Percentiles rank a stretch among this genome's conserved stretches.
These are phyloP conservation scores for Drosophila teissieri DNA, from an alignment of 1,140 invertebrate genomes.

Conservation along the genomic window DNA sequence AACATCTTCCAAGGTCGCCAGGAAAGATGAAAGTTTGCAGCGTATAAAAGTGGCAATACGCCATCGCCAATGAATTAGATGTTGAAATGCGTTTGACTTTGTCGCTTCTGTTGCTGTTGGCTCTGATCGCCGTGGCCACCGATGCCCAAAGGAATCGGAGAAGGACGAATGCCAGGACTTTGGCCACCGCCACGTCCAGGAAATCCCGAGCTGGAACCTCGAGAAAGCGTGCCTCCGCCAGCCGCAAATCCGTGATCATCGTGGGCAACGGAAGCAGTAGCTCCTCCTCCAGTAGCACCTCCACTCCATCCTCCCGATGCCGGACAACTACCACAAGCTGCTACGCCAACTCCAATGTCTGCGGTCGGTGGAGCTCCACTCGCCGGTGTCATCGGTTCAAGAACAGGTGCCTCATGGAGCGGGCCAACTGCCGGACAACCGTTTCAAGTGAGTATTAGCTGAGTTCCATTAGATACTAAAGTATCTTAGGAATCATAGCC, in stretches of 20 bases:
- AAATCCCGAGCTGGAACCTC: neutral
- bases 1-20: slow-evolving; percentile 32
- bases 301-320: slow-evolving; percentile 34
- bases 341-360: slow-evolving; percentile 22
- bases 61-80: neutral
- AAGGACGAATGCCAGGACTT: neutral
- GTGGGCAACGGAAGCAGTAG: slow-evolving; percentile 3
- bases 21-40: neutral
- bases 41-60: slow-evolving; percentile 30
- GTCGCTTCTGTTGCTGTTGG: slow-evolving; percentile 30
- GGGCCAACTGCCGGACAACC: slow-evolving; percentile 25
- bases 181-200: neutral
- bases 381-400: slow-evolving; percentile 22
- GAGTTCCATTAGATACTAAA: neutral
- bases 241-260: neutral
- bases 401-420: slow-evolving; percentile 39
- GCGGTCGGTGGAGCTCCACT: slow-evolving; percentile 31
- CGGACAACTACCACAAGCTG: slow-evolving; percentile 19
- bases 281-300: slow-evolving; percentile 16
- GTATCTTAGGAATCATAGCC: too few species aligned
- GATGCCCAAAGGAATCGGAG: slow-evolving; percentile 29
- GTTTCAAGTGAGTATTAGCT: slow-evolving; percentile 33
- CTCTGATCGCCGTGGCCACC: slow-evolving; percentile 28
- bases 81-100: slow-evolving; percentile 36
- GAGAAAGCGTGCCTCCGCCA: neutral